Percentiles rank a stretch among this genome's conserved stretches.
These are phyloP conservation scores for Drosophila seguyi DNA, from an alignment of 1,140 invertebrate species.

Conservation along the genomic window DNA sequence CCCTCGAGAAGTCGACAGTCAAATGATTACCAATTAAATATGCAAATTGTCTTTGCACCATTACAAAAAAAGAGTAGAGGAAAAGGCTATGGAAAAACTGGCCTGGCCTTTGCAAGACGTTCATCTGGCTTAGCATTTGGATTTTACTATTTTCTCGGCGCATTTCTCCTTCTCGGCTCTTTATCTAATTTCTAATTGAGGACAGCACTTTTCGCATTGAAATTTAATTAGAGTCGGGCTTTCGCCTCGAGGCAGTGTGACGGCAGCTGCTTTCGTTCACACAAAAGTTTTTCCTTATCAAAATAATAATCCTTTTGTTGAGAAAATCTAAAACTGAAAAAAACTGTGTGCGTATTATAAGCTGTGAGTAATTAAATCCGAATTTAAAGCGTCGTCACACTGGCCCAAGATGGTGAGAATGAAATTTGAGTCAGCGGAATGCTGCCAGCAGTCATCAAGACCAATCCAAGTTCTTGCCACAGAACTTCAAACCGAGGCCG, in stretches of 20 bases:
- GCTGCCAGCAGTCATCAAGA: constrained; percentile 19
- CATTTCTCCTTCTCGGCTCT: not conserved
- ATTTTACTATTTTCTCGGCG: not conserved
- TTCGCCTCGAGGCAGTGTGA: constrained; percentile 38
- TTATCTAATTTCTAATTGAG: constrained; percentile 57
- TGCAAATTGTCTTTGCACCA: constrained; percentile 49
- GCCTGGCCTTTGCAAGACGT: constrained; percentile 13
- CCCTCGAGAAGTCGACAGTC: constrained; percentile 54
- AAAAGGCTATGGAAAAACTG: constrained; percentile 5
- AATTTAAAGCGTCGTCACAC: constrained; percentile 24
- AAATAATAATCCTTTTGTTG: constrained; percentile 45
- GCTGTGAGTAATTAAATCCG: constrained; percentile 39
- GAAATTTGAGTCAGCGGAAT: constrained; percentile 1
- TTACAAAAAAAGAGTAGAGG: constrained; percentile 12
- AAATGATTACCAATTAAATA: constrained; percentile 66
- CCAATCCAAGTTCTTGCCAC: constrained; percentile 35
- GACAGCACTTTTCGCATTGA: constrained; percentile 60
- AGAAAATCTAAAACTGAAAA: constrained; percentile 21
- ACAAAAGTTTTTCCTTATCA: constrained; percentile 47
- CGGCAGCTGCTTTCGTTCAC: constrained; percentile 39
- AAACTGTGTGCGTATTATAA: not conserved
- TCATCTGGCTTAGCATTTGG: constrained; percentile 22
- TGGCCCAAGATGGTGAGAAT: not conserved
- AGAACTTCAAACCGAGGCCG: constrained; percentile 12
- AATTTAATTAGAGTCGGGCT: constrained; percentile 55